Conservation (phyloP, 2,113 vertebrate genomes). For the Passerina amoena region DNA sequence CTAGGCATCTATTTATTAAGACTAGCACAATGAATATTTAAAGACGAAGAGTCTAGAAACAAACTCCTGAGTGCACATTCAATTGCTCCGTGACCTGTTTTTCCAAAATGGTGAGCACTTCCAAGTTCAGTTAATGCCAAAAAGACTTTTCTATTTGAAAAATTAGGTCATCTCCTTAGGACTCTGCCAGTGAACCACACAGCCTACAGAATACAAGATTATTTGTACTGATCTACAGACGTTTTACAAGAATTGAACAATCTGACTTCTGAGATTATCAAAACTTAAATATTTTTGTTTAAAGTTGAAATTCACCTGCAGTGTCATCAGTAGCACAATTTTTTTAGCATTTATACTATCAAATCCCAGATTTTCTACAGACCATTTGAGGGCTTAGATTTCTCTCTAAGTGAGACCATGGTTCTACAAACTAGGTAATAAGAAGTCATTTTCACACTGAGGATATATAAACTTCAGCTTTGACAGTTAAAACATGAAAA, state of each 20-base stretch:
- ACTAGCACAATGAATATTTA: constrained; percentile 33
- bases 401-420: not conserved
- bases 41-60: not conserved
- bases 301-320: not conserved
- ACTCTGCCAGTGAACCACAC: not conserved
- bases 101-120: not conserved
- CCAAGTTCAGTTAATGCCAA: not conserved
- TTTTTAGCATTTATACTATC: not conserved
- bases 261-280: not conserved
- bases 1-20: not conserved
- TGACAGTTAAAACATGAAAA: not conserved
- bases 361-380: not conserved
- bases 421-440: not conserved
- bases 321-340: not conserved
- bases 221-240: not conserved
- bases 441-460: not conserved
- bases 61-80: not conserved
- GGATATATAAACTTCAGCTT: not conserved
- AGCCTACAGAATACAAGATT: not conserved
- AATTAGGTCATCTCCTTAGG: not conserved
- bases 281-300: not conserved
- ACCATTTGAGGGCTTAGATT: not conserved
- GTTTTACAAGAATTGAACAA: not conserved
- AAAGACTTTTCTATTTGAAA: not conserved
- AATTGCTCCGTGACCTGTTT: not conserved